Base-by-base conservation (phyloP, 1,140 invertebrate species). In the Nymphalis io region DNA sequence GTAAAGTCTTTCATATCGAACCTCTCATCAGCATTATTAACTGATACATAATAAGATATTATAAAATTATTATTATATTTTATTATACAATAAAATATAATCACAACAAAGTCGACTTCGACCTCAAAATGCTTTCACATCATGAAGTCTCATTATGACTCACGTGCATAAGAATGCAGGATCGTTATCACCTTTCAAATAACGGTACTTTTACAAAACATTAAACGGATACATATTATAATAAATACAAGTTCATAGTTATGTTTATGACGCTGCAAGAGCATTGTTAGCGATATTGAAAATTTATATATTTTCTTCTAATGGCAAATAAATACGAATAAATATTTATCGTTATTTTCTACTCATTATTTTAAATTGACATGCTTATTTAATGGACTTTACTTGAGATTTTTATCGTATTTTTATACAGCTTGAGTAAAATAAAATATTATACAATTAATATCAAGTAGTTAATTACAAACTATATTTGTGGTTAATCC, bases 111-210 rank as follows among this genome's bases (percentile, higher is more conserved):
- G 53, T 70, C 40, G 27, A 70, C 40, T 48, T 63, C 27, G 46
- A 70, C 39, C 58, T 66, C 15, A 46, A 71, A 58, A 57, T 38
- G 51, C 69, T 71, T 71, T 71, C 69, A 66, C 63, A 63, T 70
- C 38, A 44, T 70, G 57, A 70, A 60, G 40, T 66, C 63, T 66
- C 69, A 66, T 71, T 60, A 66, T 66, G 69, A 71, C 69, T 65
- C 63, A 66, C 59, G 15, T 66, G 58, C 33, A 60, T 66, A 71
- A 71, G 69, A 71, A 71, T 71, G 69, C 58, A 66, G 59, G 44
- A 53, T 65, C 57, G 68, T 71, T 71, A 71, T 71, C 69, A 71
- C 69, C 62, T 71, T 63, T 53, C 51, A 51, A 18, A 23, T 66
- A 71, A 59, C 69, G 62, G 69, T 53, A 60, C 46, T 65, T 71